Evolutionary conservation across 2,888 invertebrate species (phyloP), one percentile per base, ranked within the genome.

Genomic region (Drosophila subquinaria): DNA sequence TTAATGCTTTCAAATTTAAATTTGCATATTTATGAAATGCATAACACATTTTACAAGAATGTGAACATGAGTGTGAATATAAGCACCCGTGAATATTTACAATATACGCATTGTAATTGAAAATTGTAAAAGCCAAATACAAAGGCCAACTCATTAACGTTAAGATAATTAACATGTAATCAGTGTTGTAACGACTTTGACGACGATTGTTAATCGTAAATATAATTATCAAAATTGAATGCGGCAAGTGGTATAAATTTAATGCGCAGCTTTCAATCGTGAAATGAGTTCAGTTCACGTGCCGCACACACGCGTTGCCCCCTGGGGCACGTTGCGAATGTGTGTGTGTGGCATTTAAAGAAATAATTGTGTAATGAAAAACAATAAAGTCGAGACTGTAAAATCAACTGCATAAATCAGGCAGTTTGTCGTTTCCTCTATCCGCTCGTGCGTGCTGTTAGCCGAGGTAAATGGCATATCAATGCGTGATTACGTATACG

Each of bases 401-500:
- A 84, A 84, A 72, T 84, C 64, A 67, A 69, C 57, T 69, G 85
- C 71, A 87, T 84, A 89, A 84, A 84, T 84, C 83, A 87, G 69
- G 51, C 47, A 13, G 56, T 20, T 35, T 42, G 13, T 30, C 48
- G 13, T 23, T 40, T 20, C 27, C 23, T 27, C 4, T 47, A 38
- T 30, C 38, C 36, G 51, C 20, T 61, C 63, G 71, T 62, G 81
- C 64, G 67, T 71, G 75, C 23, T 45, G 51, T 43, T 20, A 30
- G 45, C 66, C 65, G 65, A 51, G 72, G 81, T 76, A 86, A 86
- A 86, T 86, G 90, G 81, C 79, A 88, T 86, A 90, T 90, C 90
- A 86, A 86, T 90, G 87, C 79, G 72, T 81, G 87, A 90, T 90
- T 86, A 86, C 87, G 90, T 88, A 90, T 82, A 90, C 86, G 90